Conservation (phyloP, 2,797 vertebrate genomes). For the Passerculus sandwichensis region DNA sequence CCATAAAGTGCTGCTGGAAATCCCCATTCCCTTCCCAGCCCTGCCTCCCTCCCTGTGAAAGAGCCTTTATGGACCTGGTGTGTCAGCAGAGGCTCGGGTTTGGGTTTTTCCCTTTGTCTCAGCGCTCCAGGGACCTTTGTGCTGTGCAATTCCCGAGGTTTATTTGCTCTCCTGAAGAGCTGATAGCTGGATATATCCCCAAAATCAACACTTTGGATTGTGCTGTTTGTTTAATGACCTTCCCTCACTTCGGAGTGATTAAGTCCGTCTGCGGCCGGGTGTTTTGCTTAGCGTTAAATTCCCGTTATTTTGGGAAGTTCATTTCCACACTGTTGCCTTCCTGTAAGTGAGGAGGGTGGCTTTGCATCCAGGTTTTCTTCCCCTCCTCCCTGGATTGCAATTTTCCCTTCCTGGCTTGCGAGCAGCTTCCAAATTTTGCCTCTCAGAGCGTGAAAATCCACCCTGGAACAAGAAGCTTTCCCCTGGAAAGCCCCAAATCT, state of each 20-base stretch:
- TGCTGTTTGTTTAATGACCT: slow-evolving; percentile 20
- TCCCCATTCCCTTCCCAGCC: neutral
- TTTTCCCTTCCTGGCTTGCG: neutral
- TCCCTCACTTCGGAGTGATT: neutral
- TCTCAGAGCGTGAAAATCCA: neutral
- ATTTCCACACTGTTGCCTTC: slow-evolving; percentile 36
- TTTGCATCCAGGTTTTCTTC: slow-evolving; percentile 3
- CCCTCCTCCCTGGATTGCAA: neutral
- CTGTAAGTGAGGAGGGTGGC: slow-evolving; percentile 13
- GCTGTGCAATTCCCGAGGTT: neutral
- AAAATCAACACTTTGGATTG: neutral
- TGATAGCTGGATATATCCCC: neutral
- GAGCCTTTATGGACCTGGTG: neutral
- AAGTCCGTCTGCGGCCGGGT: neutral
- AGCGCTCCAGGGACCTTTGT: neutral
- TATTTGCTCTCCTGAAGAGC: neutral
- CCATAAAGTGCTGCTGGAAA: neutral
- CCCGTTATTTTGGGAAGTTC: slow-evolving; percentile 27
- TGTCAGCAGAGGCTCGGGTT: neutral
- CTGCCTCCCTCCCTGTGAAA: neutral
- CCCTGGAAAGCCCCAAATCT: neutral
- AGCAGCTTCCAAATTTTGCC: neutral
- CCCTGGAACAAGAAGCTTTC: neutral
- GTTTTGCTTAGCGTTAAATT: slow-evolving; percentile 43
- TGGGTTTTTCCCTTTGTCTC: neutral